Evolutionary conservation across 2,113 vertebrate genomes (phyloP).

Genomic region (cattle (Bos taurus)): ARS-UCD2.0 NC_037348.1:29921501-29922000

Average conservation of each 20-base stretch:
- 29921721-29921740: background rate
- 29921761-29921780: background rate
- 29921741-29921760: background rate
- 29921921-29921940: background rate
- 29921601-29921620: background rate
- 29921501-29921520: background rate
- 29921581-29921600: background rate
- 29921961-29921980: background rate
- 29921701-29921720: background rate
- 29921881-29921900: background rate
- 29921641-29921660: background rate
- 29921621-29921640: background rate
- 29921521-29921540: background rate
- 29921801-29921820: background rate
- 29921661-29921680: background rate
- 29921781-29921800: background rate
- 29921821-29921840: background rate
- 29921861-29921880: background rate
- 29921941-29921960: background rate
- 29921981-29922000: background rate
- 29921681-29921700: background rate
- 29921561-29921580: background rate
- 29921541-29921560: background rate
- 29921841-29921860: background rate
- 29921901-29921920: background rate